A percentile compares a stretch with the other conserved stretches of the same genome.
phyloP scores from a whole-genome alignment of 2,888 invertebrate species.

The Muschampia plurimacula region DNA sequence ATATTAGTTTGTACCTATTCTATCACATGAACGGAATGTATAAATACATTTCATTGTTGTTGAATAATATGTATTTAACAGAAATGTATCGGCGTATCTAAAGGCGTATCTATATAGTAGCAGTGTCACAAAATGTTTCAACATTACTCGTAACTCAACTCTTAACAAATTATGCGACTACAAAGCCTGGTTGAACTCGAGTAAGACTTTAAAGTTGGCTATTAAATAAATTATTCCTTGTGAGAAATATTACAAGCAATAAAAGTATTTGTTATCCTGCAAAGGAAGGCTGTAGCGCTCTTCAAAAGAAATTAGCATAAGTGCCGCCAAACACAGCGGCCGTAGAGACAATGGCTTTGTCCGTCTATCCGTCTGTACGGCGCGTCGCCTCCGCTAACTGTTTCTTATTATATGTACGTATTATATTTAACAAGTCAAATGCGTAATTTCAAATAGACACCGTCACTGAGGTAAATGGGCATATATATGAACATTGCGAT shows the following conservation, averaged over 20 bases:
- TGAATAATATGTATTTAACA: no score
- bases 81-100: no score
- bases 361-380: constrained; percentile 67
- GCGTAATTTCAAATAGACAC: constrained; percentile 60
- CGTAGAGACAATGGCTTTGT: constrained; percentile 81
- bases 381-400: constrained; percentile 67
- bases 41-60: no score
- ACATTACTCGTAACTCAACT: no score
- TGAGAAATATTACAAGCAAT: constrained; percentile 65
- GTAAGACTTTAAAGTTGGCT: background rate
- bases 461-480: constrained; percentile 50
- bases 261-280: constrained; percentile 63
- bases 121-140: no score
- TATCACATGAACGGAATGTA: no score
- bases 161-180: no score
- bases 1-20: no score
- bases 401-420: constrained; percentile 58
- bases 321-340: constrained; percentile 72
- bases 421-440: constrained; percentile 52
- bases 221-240: constrained; percentile 38
- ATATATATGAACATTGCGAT: constrained; percentile 44
- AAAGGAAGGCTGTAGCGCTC: constrained; percentile 67
- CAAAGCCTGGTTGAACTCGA: no score
- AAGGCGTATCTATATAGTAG: no score
- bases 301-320: constrained; percentile 83